Evolutionary conservation across 2,888 invertebrate species (phyloP), one percentile per base, ranked within the genome.

Genomic region (Thecophora atra): DNA sequence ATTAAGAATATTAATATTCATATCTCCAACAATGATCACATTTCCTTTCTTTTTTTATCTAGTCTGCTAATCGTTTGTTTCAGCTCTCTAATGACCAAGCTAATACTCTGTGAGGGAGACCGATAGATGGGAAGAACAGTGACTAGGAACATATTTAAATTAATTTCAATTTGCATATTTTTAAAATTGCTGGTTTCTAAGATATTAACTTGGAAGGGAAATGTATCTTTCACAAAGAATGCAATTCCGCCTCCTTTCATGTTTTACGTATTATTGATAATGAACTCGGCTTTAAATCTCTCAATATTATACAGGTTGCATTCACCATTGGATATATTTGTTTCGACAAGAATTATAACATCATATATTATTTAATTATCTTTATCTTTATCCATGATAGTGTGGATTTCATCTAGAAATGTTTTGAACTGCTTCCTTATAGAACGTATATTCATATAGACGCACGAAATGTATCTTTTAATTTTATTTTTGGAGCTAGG

Each of bases 211-310:
- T 30, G 19, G 19, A 42, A 68, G 26, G 21, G 17, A 13, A 68
- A 21, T 24, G 30, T 17, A 19, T 54, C 54, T 13, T 17, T 56
- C 13, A 68, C n/a, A 58, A 56, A 68, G 3, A 68, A 19, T 19
- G 68, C 58, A 6, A 68, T 37, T 8, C 68, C 44, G 26, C 68
- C 68, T 11, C 56, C 68, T 19, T 21, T 56, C 2, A 37, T 51
- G 4, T n/a, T 6, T 17, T 51, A 6, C 15, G 4, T 51, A 51
- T 51, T 51, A 8, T 17, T n/a, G 51, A 51, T 51, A 8, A 6
- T n/a, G 51, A 51, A 30, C 30, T 4, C 30, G 30, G 30, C 30
- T 30, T 30, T 30, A 30, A 30, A 8, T 4, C 30, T 30, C n/a
- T n/a, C n/a, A n/a, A n/a, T n/a, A n/a, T n/a, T n/a, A n/a, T n/a